Percentiles rank a stretch among this genome's conserved stretches.
phyloP scores from a whole-genome alignment of 2,888 invertebrate genomes.

The Boloria selene region DNA sequence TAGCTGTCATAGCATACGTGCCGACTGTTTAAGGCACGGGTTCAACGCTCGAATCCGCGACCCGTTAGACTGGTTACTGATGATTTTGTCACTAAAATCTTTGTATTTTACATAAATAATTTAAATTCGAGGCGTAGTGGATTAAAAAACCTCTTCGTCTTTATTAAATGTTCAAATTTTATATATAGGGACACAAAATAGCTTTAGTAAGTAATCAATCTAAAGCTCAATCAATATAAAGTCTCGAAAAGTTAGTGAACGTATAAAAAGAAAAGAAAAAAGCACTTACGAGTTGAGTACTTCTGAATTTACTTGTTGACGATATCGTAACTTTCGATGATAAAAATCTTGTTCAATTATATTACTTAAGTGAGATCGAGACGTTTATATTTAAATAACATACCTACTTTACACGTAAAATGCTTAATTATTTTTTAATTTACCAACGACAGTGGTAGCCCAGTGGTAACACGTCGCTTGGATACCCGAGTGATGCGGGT shows the following conservation, averaged over 20 bases:
- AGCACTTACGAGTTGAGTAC: conserved; percentile 13
- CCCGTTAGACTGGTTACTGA: conserved; percentile 18
- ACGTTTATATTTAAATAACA: conserved; percentile 6
- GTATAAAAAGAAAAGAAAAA: conserved; percentile 8
- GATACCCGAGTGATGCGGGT: too few relatives aligned
- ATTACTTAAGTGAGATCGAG: neutral
- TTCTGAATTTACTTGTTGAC: conserved; percentile 17
- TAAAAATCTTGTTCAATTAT: conserved; percentile 13
- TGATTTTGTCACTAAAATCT: conserved; percentile 9
- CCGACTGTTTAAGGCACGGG: conserved; percentile 25
- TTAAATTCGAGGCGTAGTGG: neutral
- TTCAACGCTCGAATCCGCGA: conserved; percentile 30
- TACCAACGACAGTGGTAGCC: too few relatives aligned
- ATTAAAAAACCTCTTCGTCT: too few relatives aligned
- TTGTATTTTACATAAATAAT: neutral
- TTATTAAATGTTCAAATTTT: too few relatives aligned
- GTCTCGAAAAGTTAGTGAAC: neutral
- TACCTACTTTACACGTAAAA: too few relatives aligned
- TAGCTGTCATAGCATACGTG: conserved; percentile 36
- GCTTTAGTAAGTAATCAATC: neutral
- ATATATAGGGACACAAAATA: too few relatives aligned
- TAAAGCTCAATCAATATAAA: conserved; percentile 8
- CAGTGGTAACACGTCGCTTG: too few relatives aligned
- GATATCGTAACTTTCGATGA: conserved; percentile 17
- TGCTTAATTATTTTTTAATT: too few relatives aligned